Evolutionary conservation across 1,140 invertebrate genomes (phyloP), one percentile per base, ranked within the genome.

Genomic region (Parapsyche elsis): DNA sequence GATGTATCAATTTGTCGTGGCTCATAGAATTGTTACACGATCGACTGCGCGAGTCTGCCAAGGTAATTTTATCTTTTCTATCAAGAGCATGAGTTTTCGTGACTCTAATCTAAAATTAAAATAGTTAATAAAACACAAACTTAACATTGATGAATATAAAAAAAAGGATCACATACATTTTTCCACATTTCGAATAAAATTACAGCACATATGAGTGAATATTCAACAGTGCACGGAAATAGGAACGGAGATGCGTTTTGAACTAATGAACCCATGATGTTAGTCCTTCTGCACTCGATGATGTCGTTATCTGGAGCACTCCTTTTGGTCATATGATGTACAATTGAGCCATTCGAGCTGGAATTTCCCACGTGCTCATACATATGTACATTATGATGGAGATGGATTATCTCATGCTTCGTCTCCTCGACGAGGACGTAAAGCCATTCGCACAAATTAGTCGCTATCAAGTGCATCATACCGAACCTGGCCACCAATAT

Each of bases 171-270:
- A 12, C 64, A 86, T 79, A 92, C 91, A 78, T 92, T 90, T 86
- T 93, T 93, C 94, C 95, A 96, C 92, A 96, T 95, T 86, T 95
- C 94, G 84, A 93, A 95, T 5, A 94, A 88, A 84, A 96, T 95
- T 21, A 95, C 95, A 38, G 95, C 95, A 86, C 94, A 96, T 81
- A 97, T 91, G 23, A 93, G 87, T 30, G 92, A 92, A 88, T 96
- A 97, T 87, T 97, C 95, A 84, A 97, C 96, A 59, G 95, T 96
- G 87, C 95, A 97, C 0, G 95, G 95, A 85, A 96, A 97, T 5
- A 97, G 90, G 86, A 97, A 97, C 0, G 95, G 95, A 21, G 94
- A 93, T 1, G 94, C 92, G 85, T 95, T 93, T 84, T 95, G 92
- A 0, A 96, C 92, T 21, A 97, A 92, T 87, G 85, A 93, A 86